These are phyloP conservation scores for Vireo altiloquus DNA, from an alignment of 2,113 vertebrate species.

Conservation along the genomic window DNA sequence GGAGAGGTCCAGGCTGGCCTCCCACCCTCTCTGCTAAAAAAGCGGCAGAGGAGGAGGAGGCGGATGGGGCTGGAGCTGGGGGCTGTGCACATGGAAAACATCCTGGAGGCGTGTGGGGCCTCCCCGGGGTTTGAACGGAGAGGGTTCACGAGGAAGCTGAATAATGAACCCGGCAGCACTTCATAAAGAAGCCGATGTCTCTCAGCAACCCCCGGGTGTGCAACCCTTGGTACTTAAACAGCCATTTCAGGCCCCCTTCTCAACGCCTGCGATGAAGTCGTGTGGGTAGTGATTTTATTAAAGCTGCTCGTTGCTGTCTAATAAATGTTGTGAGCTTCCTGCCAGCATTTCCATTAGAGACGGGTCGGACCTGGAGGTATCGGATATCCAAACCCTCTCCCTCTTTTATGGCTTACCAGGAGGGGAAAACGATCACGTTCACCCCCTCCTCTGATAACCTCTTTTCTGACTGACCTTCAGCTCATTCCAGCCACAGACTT, in stretches of 20 bases:
- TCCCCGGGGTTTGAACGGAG: background rate
- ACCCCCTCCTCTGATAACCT: background rate
- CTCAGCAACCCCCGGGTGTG: background rate
- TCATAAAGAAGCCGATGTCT: slow-evolving; percentile 14
- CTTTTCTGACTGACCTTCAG: background rate
- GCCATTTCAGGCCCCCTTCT: background rate
- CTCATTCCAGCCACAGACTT: background rate
- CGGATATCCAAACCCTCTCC: background rate
- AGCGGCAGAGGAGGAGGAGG: background rate
- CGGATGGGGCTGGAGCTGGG: background rate
- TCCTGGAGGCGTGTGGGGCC: background rate
- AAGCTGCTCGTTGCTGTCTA: slow-evolving; percentile 45
- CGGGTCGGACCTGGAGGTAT: slow-evolving; percentile 27
- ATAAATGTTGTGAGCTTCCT: slow-evolving; percentile 37
- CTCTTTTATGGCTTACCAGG: background rate
- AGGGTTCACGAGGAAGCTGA: background rate
- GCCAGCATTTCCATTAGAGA: slow-evolving; percentile 57
- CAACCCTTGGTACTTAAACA: background rate
- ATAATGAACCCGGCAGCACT: slow-evolving; percentile 31
- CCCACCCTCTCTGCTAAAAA: background rate
- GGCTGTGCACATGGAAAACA: background rate
- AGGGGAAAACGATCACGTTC: background rate
- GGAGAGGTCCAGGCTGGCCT: background rate
- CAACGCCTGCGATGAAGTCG: background rate
- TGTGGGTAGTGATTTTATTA: slow-evolving; percentile 1